phyloP scores from a whole-genome alignment of 2,888 invertebrate genomes.

The Papilio demoleus region DNA sequence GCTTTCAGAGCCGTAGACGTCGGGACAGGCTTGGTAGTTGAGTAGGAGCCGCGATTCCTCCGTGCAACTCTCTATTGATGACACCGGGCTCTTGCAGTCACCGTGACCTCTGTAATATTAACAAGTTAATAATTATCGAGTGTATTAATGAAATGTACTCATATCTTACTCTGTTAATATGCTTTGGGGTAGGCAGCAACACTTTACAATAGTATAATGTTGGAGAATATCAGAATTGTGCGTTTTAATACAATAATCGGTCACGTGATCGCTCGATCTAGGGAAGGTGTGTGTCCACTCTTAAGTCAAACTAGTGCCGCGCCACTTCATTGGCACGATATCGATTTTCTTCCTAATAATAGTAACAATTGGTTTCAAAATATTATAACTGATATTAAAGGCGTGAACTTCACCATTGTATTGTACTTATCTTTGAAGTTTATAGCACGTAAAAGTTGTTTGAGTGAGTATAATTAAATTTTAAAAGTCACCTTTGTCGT shows the following conservation, averaged over 20 bases:
- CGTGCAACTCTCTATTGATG: slow-evolving; percentile 96
- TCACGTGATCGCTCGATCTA: no score
- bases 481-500: slow-evolving; percentile 7
- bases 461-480: slow-evolving; percentile 4
- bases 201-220: no score
- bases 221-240: no score
- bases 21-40: slow-evolving; percentile 97
- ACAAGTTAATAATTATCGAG: not conserved
- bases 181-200: not conserved
- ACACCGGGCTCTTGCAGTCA: slow-evolving; percentile 94
- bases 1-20: slow-evolving; percentile 95
- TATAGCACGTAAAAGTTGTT: slow-evolving; percentile 6
- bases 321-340: no score
- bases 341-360: no score
- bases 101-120: slow-evolving; percentile 89
- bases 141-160: not conserved
- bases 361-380: not conserved
- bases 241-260: no score
- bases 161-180: not conserved
- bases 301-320: no score
- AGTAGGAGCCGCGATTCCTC: slow-evolving; percentile 95
- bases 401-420: not conserved
- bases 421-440: not conserved
- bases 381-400: not conserved
- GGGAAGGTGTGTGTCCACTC: no score